phyloP scores from a whole-genome alignment of 2,113 vertebrate genomes.

The Falcunculus frontatus region DNA sequence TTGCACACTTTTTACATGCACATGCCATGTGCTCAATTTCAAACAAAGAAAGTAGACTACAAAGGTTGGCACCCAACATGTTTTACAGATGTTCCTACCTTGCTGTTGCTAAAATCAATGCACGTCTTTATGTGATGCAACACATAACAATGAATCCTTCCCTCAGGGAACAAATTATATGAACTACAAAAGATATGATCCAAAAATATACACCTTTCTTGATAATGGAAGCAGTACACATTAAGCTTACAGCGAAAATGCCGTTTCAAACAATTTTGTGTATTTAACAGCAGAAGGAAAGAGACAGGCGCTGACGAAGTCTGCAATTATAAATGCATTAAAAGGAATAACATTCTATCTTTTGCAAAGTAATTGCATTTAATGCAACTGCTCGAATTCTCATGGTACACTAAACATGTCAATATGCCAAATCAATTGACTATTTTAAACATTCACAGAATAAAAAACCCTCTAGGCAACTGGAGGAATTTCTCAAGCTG shows the following conservation, averaged over 20 bases:
- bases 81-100: background rate
- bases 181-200: background rate
- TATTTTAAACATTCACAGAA: constrained; percentile 1
- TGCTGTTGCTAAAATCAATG: background rate
- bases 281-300: background rate
- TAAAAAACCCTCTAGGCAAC: background rate
- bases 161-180: background rate
- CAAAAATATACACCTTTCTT: background rate
- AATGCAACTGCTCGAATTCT: constrained; percentile 35
- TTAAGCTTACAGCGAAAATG: background rate
- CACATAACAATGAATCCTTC: background rate
- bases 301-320: background rate
- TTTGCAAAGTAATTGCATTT: background rate
- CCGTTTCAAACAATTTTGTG: background rate
- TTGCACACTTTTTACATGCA: background rate
- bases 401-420: background rate
- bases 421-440: constrained; percentile 13
- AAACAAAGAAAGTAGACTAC: background rate
- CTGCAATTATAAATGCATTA: constrained; percentile 18
- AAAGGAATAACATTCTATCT: background rate
- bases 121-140: background rate
- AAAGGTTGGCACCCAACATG: background rate
- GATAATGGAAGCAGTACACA: background rate
- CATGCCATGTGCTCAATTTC: background rate
- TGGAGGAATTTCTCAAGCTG: background rate